Base-by-base conservation (phyloP, 2,888 invertebrate genomes). In the Conus canariensis region DNA sequence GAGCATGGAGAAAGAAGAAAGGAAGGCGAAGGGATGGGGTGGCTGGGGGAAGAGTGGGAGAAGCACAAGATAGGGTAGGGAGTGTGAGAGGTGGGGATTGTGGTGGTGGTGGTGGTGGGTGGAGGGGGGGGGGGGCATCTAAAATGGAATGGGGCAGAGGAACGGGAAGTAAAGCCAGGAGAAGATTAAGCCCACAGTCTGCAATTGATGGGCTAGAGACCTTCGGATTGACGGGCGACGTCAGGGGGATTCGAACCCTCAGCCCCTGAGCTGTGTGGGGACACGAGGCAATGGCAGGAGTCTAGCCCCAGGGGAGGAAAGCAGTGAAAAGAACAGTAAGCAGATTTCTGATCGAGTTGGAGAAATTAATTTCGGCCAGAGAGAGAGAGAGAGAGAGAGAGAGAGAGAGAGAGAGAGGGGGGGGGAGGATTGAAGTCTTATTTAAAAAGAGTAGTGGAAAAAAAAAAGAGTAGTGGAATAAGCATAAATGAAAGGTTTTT, bases 201-300 rank as follows among this genome's bases (percentile, higher is more conserved):
- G 74, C 74, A 74, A 74, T 74, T 74, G 74, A 74, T 74, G 74
- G 74, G 8, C n/a, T 10, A n/a, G n/a, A 10, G 22, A 7, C n/a
- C 74, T 10, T n/a, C n/a, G 74, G 74, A 74, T 74, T 74, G 74
- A 74, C 74, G 74, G 74, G 74, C 74, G n/a, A n/a, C n/a, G n/a
- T 74, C 74, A 7, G n/a, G 74, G 45, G 74, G 74, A 74, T 74
- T 74, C n/a, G 74, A 74, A 74, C 74, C n/a, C 22, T 10, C 74
- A 10, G 74, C 74, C 7, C 7, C 74, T n/a, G n/a, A 19, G 74
- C 74, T n/a, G 19, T n/a, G 74, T 22, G n/a, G n/a, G 74, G n/a
- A 22, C 74, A 74, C 9, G 9, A 74, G 22, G 22, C n/a, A 74
- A 74, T 74, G 74, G 74, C 74, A 74, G 74, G 74, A n/a, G 25